phyloP scores from a whole-genome alignment of 2,113 vertebrate species.

The Microtus pennsylvanicus region DNA sequence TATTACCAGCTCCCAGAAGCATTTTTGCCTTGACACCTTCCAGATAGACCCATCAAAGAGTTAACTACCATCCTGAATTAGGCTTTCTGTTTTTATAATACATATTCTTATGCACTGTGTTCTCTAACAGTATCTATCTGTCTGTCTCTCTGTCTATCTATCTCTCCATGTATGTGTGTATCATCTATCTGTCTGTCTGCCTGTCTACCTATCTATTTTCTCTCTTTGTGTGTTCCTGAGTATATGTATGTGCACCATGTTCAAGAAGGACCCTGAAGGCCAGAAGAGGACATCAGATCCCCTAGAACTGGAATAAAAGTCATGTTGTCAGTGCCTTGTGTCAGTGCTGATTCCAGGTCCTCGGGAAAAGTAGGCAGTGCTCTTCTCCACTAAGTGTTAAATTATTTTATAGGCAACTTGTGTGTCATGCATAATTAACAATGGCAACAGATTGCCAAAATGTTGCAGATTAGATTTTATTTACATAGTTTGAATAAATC shows the following conservation, averaged over 20 bases:
- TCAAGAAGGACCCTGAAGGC: background rate
- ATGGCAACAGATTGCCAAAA: background rate
- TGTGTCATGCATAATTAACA: constrained; percentile 2
- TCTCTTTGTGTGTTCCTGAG: background rate
- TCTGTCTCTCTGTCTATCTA: background rate
- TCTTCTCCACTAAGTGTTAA: background rate
- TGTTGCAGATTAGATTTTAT: constrained; percentile 46
- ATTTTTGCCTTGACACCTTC: background rate
- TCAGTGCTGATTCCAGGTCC: too few species aligned
- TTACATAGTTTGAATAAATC: background rate
- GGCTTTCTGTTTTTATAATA: background rate
- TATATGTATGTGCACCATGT: background rate
- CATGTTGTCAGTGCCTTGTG: background rate
- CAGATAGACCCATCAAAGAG: background rate
- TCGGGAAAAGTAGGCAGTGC: background rate
- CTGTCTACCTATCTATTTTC: background rate
- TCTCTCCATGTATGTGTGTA: background rate
- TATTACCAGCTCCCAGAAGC: background rate
- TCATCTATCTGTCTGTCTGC: background rate
- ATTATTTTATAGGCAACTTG: background rate
- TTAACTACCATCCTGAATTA: background rate
- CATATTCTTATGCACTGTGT: background rate
- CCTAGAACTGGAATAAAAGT: background rate
- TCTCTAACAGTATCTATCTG: background rate
- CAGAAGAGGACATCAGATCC: background rate